Evolutionary conservation across 2,113 vertebrate genomes (phyloP).

Genomic region (Suricata suricatta): DNA sequence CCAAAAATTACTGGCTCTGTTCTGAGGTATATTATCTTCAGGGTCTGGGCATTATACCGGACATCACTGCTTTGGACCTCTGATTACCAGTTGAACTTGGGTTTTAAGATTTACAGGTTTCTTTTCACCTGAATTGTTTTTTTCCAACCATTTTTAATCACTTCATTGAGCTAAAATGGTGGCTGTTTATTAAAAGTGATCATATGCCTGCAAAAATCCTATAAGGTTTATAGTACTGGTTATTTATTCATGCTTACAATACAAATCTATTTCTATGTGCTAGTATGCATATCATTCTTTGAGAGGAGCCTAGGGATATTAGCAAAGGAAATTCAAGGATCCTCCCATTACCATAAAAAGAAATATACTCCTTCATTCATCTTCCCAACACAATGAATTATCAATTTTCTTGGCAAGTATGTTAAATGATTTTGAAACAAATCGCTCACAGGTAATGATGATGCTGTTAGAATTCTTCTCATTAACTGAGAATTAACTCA

Average conservation of each 20-base stretch:
- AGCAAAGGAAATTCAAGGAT: neutral
- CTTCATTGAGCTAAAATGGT: neutral
- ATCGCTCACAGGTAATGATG: slow-evolving; percentile 30
- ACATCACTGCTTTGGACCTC: neutral
- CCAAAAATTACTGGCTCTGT: neutral
- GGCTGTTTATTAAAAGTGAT: neutral
- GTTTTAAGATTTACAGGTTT: neutral
- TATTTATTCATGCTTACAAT: neutral
- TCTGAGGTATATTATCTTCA: neutral
- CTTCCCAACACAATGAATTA: slow-evolving; percentile 42
- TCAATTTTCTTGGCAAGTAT: slow-evolving; percentile 55
- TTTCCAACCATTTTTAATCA: neutral
- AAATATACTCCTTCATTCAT: slow-evolving; percentile 51
- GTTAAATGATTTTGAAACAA: slow-evolving; percentile 73
- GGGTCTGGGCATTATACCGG: neutral
- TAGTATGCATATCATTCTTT: neutral
- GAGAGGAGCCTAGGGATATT: neutral
- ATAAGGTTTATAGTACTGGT: neutral
- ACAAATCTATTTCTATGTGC: neutral
- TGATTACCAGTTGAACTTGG: neutral
- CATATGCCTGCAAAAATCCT: neutral
- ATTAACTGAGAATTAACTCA: slow-evolving; percentile 49
- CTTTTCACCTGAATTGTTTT: neutral
- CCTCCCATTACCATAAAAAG: neutral
- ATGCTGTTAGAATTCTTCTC: slow-evolving; percentile 40